These are phyloP conservation scores for Solen grandis DNA, from an alignment of 1,140 invertebrate genomes.

Conservation along the genomic window DNA sequence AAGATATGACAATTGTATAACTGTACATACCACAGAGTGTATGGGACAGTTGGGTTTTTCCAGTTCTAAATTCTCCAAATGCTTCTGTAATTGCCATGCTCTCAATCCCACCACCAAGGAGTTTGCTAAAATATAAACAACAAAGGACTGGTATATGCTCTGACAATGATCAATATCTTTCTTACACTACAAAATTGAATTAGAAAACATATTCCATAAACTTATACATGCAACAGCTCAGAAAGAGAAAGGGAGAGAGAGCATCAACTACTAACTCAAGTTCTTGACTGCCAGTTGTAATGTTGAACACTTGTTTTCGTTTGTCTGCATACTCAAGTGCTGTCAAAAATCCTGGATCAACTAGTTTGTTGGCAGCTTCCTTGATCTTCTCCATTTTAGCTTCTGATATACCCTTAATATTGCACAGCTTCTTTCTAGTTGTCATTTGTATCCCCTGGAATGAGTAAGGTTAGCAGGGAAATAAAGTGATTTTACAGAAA, in stretches of 20 bases:
- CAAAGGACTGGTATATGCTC: too few species aligned
- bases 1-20: too few species aligned
- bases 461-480: too few species aligned
- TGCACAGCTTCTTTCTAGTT: constrained; percentile 87
- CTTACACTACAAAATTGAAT: too few species aligned
- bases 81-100: constrained; percentile 83
- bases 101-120: constrained; percentile 82
- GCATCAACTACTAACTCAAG: constrained; percentile 84
- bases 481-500: neutral
- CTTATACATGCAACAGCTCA: too few species aligned
- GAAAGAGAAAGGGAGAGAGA: too few species aligned
- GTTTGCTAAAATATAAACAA: constrained; percentile 81
- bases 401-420: constrained; percentile 90
- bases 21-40: constrained; percentile 86
- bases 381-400: constrained; percentile 92
- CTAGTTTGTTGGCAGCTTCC: constrained; percentile 86
- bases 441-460: constrained; percentile 88
- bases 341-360: constrained; percentile 86
- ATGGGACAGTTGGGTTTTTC: constrained; percentile 90
- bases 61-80: constrained; percentile 85
- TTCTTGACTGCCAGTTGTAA: constrained; percentile 88
- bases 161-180: too few species aligned
- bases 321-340: constrained; percentile 88
- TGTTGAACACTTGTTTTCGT: constrained; percentile 87
- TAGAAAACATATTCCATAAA: too few species aligned